Percentiles rank a stretch among this genome's conserved stretches.
Evolutionary conservation across 1,140 invertebrate genomes (phyloP).

Genomic region (Aporrectodea caliginosa): DNA sequence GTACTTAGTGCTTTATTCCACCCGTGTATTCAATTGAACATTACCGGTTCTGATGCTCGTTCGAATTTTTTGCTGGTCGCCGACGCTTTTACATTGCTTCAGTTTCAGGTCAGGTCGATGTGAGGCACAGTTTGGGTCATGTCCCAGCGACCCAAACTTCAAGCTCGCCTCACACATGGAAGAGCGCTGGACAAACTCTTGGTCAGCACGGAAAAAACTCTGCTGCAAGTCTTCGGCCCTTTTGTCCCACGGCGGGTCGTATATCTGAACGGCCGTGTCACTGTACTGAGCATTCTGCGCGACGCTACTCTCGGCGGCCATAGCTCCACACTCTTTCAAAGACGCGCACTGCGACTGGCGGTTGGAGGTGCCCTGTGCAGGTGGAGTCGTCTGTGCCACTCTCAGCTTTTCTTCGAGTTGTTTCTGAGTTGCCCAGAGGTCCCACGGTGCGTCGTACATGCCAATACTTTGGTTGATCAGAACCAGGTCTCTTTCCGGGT

Average conservation of each 20-base stretch:
- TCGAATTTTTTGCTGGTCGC: not conserved
- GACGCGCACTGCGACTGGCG: not conserved
- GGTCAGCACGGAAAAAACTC: not conserved
- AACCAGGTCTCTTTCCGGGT: not conserved
- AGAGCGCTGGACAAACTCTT: too few species aligned
- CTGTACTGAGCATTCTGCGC: too few species aligned
- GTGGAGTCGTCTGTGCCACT: not conserved
- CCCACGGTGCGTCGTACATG: constrained; percentile 22
- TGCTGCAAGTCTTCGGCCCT: not conserved
- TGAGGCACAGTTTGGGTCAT: too few species aligned
- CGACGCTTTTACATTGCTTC: not conserved
- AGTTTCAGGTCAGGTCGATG: too few species aligned
- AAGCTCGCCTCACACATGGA: too few species aligned
- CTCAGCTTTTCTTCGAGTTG: constrained; percentile 15
- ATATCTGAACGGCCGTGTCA: not conserved
- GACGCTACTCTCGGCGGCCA: too few species aligned
- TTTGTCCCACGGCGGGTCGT: not conserved
- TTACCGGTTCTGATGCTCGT: not conserved
- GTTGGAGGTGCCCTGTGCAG: not conserved
- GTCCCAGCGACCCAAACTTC: too few species aligned
- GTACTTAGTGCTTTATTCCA: too few species aligned
- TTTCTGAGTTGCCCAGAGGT: constrained; percentile 16
- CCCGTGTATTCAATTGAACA: too few species aligned
- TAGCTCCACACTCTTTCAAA: too few species aligned
- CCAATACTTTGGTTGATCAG: not conserved